Percentiles rank a stretch among this genome's conserved stretches.
Evolutionary conservation across 2,888 invertebrate genomes (phyloP).

Genomic region (Achlya flavicornis): DNA sequence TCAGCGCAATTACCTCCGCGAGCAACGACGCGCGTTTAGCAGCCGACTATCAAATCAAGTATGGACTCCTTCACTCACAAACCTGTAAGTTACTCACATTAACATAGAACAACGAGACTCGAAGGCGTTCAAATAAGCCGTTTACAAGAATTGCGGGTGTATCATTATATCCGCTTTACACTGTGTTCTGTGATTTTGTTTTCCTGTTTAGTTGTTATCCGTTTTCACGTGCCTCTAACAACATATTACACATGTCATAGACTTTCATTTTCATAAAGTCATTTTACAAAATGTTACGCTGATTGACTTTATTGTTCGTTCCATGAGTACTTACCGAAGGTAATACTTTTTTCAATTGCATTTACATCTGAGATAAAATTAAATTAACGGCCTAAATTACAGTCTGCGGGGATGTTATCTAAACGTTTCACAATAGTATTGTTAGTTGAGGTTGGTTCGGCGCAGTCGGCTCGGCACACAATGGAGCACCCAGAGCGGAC

Average conservation of each 20-base stretch:
- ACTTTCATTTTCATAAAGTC: background rate
- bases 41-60: slow-evolving; percentile 68
- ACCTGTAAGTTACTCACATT: slow-evolving; percentile 52
- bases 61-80: slow-evolving; percentile 50
- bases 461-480: slow-evolving; percentile 70
- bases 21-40: slow-evolving; percentile 64
- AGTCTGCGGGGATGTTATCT: slow-evolving; percentile 72
- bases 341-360: slow-evolving; percentile 13
- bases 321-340: background rate
- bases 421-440: slow-evolving; percentile 77
- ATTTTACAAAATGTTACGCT: background rate
- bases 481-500: slow-evolving; percentile 79
- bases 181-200: slow-evolving; percentile 1
- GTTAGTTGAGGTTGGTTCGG: slow-evolving; percentile 65
- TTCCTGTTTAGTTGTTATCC: background rate
- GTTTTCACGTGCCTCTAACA: background rate
- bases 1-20: slow-evolving; percentile 74
- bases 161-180: slow-evolving; percentile 23
- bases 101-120: slow-evolving; percentile 41
- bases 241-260: background rate
- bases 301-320: background rate
- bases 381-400: slow-evolving; percentile 61
- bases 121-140: slow-evolving; percentile 36
- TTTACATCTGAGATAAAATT: slow-evolving; percentile 47
- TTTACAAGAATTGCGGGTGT: slow-evolving; percentile 24